Conservation (phyloP, 2,888 invertebrate species). For the Helicoverpa assulta region DNA sequence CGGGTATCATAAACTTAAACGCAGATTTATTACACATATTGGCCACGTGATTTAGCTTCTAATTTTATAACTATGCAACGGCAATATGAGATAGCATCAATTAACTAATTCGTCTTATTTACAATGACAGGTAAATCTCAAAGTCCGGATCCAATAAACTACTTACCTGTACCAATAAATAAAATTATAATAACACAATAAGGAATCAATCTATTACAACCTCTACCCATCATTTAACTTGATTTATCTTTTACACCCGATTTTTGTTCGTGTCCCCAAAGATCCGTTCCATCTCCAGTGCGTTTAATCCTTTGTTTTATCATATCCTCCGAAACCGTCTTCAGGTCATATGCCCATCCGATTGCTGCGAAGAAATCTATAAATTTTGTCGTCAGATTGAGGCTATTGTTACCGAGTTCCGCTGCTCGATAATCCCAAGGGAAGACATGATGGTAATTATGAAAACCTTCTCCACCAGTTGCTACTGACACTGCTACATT, state of each 20-base stretch:
- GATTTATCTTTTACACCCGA: conserved; percentile 21
- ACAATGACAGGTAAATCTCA: not conserved
- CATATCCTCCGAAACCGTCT: conserved; percentile 65
- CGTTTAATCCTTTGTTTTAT: conserved; percentile 63
- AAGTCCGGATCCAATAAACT: not conserved
- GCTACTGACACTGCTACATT: conserved; percentile 61
- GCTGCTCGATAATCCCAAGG: conserved; percentile 78
- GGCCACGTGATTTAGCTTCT: too few relatives aligned
- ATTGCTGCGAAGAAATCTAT: conserved; percentile 75
- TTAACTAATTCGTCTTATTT: too few relatives aligned
- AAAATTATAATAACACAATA: conserved; percentile 8
- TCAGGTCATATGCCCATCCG: conserved; percentile 77
- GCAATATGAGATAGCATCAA: too few relatives aligned
- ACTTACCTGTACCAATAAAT: not conserved
- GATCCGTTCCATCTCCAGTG: conserved; percentile 72
- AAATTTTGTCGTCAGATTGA: conserved; percentile 72
- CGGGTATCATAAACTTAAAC: too few relatives aligned
- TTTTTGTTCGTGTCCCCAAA: conserved; percentile 64
- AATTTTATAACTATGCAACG: too few relatives aligned
- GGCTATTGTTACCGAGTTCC: conserved; percentile 72
- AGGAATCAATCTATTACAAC: not conserved
- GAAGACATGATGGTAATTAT: conserved; percentile 76
- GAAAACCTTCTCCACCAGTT: conserved; percentile 76
- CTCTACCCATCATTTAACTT: not conserved
- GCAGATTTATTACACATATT: too few relatives aligned